These are phyloP conservation scores for Chaetodon trifascialis DNA, from an alignment of 2,113 vertebrate genomes.

Conservation along the genomic window DNA sequence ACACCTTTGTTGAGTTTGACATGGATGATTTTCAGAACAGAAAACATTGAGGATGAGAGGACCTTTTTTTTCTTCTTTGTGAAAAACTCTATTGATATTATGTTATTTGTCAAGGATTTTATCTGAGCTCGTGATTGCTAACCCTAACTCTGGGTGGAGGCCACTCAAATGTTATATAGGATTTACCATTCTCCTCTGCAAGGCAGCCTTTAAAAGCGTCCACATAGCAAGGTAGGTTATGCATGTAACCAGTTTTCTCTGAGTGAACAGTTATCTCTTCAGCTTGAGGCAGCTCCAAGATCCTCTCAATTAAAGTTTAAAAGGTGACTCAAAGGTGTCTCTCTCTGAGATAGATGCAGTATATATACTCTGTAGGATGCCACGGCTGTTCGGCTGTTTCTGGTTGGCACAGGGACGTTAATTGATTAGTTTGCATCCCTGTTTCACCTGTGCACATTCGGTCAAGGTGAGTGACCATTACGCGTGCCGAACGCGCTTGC, in stretches of 20 bases:
- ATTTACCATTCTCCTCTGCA: neutral
- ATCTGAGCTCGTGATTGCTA: neutral
- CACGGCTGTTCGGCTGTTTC: too few relatives aligned
- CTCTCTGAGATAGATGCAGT: too few relatives aligned
- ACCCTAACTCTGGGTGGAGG: neutral
- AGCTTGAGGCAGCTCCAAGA: neutral
- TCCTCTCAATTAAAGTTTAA: neutral
- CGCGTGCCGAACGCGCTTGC: too few relatives aligned
- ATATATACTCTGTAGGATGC: too few relatives aligned
- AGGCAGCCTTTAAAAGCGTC: neutral
- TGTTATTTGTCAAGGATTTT: neutral
- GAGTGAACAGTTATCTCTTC: too few relatives aligned
- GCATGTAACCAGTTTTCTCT: neutral
- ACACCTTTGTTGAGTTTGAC: constrained; percentile 10
- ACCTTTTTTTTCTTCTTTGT: neutral
- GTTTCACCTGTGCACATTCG: too few relatives aligned
- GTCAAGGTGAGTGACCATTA: too few relatives aligned
- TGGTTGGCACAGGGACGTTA: too few relatives aligned
- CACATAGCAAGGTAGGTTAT: neutral
- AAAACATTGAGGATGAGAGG: neutral
- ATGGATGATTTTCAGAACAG: constrained; percentile 3
- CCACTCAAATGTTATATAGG: neutral
- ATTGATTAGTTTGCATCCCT: too few relatives aligned
- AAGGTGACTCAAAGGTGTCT: too few relatives aligned
- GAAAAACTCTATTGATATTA: neutral